phyloP scores from a whole-genome alignment of 2,888 invertebrate genomes.

The Rhingia rostrata region DNA sequence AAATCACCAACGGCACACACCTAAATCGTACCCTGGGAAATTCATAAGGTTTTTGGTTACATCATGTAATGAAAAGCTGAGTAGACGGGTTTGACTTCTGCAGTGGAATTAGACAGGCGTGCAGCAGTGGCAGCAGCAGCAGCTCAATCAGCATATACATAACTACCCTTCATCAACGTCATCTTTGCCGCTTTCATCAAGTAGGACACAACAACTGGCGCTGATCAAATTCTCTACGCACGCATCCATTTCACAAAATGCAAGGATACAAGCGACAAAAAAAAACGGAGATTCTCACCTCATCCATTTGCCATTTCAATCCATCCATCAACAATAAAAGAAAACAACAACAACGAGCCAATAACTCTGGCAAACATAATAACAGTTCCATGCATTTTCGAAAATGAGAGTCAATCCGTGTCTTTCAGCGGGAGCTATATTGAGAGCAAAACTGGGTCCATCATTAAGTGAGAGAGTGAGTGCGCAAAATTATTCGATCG shows the following conservation, averaged over 20 bases:
- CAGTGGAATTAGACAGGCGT: slow-evolving; percentile 34
- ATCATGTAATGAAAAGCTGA: slow-evolving; percentile 73
- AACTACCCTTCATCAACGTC: slow-evolving; percentile 25
- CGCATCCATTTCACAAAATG: slow-evolving; percentile 42
- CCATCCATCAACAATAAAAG: slow-evolving; percentile 27
- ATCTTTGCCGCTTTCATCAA: slow-evolving; percentile 10
- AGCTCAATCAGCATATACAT: slow-evolving; percentile 21
- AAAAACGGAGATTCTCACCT: slow-evolving; percentile 44
- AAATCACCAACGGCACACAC: slow-evolving; percentile 38
- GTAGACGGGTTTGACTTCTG: slow-evolving; percentile 37
- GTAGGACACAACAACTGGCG: slow-evolving; percentile 18
- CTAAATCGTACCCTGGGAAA: slow-evolving; percentile 66
- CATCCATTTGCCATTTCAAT: slow-evolving; percentile 47
- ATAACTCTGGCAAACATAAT: slow-evolving; percentile 65
- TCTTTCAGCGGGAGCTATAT: neutral
- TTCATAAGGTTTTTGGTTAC: slow-evolving; percentile 68
- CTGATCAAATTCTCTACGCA: slow-evolving; percentile 46
- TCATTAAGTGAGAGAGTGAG: neutral
- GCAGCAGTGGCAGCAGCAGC: slow-evolving; percentile 23
- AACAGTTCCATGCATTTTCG: slow-evolving; percentile 60
- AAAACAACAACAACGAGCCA: slow-evolving; percentile 46
- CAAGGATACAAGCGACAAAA: slow-evolving; percentile 21
- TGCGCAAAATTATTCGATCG: slow-evolving; percentile 12
- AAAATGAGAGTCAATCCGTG: slow-evolving; percentile 33
- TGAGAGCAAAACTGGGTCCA: neutral